phyloP scores from a whole-genome alignment of 2,888 invertebrate genomes.

The Hartigia nigra region DNA sequence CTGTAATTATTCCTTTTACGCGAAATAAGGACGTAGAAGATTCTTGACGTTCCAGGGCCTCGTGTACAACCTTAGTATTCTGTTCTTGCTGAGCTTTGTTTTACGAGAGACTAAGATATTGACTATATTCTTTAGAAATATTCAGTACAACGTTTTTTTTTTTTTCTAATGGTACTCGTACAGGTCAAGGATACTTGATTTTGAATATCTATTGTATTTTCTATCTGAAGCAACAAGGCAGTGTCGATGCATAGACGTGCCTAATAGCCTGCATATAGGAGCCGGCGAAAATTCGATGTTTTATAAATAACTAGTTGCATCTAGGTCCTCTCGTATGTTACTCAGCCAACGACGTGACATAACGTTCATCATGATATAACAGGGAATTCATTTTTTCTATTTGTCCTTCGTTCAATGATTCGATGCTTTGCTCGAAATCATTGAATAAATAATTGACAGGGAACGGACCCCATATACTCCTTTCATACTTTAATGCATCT shows the following conservation, averaged over 20 bases:
- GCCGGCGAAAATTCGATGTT: not conserved
- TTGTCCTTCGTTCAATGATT: not conserved
- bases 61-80: not conserved
- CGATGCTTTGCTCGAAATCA: not conserved
- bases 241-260: not conserved
- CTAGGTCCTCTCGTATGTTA: constrained; percentile 24
- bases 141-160: not conserved
- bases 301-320: constrained; percentile 40
- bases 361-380: constrained; percentile 16
- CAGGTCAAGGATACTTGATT: not conserved
- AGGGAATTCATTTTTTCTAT: not conserved
- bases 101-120: not conserved
- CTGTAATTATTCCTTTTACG: not conserved
- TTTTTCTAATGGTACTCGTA: not conserved
- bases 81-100: not conserved
- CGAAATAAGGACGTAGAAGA: not conserved
- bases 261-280: not conserved
- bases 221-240: not conserved
- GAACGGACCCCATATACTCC: not conserved
- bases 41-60: not conserved
- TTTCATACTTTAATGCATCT: not conserved
- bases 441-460: not conserved
- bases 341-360: constrained; percentile 33
- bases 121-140: not conserved
- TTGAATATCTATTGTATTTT: not conserved